Percentiles rank a stretch among this genome's conserved stretches.
phyloP scores from a whole-genome alignment of 2,113 vertebrate genomes.

The Colistium nudipinnis region DNA sequence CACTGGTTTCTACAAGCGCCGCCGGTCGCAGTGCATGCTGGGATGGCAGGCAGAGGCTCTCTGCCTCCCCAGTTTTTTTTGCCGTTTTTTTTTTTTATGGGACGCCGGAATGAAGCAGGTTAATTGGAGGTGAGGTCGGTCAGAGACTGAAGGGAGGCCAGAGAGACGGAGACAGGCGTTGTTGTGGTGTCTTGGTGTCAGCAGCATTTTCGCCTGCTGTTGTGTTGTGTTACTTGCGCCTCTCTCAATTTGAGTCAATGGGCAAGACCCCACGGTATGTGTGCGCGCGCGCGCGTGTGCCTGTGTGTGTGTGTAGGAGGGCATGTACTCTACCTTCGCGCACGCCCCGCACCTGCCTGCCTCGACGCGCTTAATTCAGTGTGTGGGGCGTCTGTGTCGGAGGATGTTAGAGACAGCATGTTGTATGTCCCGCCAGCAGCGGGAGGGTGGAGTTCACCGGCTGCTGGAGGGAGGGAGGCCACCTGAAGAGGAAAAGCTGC shows the following conservation, averaged over 20 bases:
- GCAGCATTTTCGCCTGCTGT: too few species aligned
- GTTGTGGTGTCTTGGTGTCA: slow-evolving; percentile 41
- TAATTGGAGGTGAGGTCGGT: slow-evolving; percentile 15
- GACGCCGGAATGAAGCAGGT: slow-evolving; percentile 27
- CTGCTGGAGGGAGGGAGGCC: slow-evolving; percentile 61
- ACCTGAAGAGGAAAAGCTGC: slow-evolving; percentile 54
- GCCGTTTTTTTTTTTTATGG: too few species aligned
- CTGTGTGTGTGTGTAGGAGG: slow-evolving; percentile 18
- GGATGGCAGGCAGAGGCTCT: slow-evolving; percentile 26
- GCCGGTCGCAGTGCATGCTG: slow-evolving; percentile 47
- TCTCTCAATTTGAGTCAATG: too few species aligned
- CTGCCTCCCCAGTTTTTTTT: neutral
- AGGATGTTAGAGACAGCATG: slow-evolving; percentile 58
- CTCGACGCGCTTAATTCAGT: slow-evolving; percentile 16
- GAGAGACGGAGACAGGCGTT: slow-evolving; percentile 19
- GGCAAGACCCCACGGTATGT: slow-evolving; percentile 49
- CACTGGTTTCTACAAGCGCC: slow-evolving; percentile 31
- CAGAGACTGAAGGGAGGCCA: slow-evolving; percentile 27
- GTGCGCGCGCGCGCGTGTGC: neutral
- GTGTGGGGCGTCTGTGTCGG: slow-evolving; percentile 16
- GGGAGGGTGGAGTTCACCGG: slow-evolving; percentile 28
- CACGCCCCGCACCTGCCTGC: slow-evolving; percentile 20
- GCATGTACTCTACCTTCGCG: slow-evolving; percentile 25
- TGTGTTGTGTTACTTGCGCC: too few species aligned
- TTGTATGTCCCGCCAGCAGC: slow-evolving; percentile 48